phyloP scores from a whole-genome alignment of 2,113 vertebrate species.

The Paradisaea rubra region DNA sequence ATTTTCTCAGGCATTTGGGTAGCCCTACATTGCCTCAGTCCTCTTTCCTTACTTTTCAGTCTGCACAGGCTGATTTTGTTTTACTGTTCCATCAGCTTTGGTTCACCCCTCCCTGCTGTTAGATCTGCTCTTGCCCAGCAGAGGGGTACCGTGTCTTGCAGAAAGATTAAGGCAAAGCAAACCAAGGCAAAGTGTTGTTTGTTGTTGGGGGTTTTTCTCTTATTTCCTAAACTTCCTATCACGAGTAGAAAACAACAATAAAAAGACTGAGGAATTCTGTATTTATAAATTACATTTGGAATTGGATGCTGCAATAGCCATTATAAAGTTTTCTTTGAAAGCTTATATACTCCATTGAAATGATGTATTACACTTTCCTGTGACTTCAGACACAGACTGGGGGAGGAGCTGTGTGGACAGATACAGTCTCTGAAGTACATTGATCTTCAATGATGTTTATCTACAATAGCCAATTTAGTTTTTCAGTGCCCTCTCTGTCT shows the following conservation, averaged over 20 bases:
- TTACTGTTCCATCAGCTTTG: not conserved
- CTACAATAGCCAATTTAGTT: not conserved
- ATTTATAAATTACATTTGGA: not conserved
- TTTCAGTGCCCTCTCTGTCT: not conserved
- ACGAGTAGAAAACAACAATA: not conserved
- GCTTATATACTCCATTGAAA: not conserved
- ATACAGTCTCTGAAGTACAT: not conserved
- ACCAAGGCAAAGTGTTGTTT: not conserved
- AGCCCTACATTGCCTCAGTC: not conserved
- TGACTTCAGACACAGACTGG: not conserved
- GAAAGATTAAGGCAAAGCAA: not conserved
- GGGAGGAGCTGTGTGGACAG: not conserved
- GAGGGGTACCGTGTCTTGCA: not conserved
- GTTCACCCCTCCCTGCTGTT: not conserved
- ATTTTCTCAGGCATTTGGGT: not conserved
- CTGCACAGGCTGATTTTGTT: not conserved
- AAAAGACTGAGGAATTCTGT: not conserved
- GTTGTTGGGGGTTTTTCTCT: not conserved
- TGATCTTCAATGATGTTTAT: not conserved
- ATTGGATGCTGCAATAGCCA: not conserved
- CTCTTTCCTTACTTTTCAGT: not conserved
- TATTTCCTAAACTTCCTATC: not conserved
- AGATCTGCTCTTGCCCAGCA: slow-evolving; percentile 8
- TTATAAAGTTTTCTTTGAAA: not conserved
- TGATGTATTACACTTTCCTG: not conserved